Evolutionary conservation across 1,140 invertebrate species (phyloP), one percentile per base, ranked within the genome.

Genomic region (Drosophila serrata): DNA sequence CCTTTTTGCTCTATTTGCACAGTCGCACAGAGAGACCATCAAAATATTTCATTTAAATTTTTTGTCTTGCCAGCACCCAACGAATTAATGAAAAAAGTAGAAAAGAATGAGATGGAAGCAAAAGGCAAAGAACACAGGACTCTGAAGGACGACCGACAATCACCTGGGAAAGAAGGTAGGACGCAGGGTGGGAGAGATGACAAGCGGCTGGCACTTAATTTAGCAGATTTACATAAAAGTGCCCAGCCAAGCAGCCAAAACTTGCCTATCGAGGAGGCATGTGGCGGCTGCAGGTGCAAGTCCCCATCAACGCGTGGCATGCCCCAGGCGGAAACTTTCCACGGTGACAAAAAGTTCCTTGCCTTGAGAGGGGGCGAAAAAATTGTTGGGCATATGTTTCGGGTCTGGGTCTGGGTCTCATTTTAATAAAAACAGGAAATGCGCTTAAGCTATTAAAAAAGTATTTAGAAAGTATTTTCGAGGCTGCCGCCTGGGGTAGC

Each of bases 391-490:
- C 82, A 87, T 86, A 87, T 79, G 79, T 86, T 82, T 79, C 27
- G 65, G 40, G 43, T 17, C 43, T 64, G 65, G 40, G 43, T 17
- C 43, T 64, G 6, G 43, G 53, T 85, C 24, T 79, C 55, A 72
- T 74, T 75, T 81, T 84, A 88, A 81, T 88, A 84, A 88, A 88
- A 88, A 81, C 85, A 79, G 78, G 67, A 85, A 90, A 90, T 85
- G 85, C 81, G 81, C 85, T 90, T 81, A 90, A 90, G 85, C 85
- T 90, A 90, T 90, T 90, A 90, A 85, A 90, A 88, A 90, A 90
- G 85, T 90, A 81, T 85, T 90, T 90, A 75, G 74, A 78, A 90
- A 90, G 85, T 85, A 90, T 85, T 90, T 76, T 63, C 33, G 53
- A 49, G 82, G 49, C 57, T 51, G 55, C 45, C 55, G 62, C 65